Conservation (phyloP, 2,797 vertebrate species). For the Gymnoscopelus braueri region DNA sequence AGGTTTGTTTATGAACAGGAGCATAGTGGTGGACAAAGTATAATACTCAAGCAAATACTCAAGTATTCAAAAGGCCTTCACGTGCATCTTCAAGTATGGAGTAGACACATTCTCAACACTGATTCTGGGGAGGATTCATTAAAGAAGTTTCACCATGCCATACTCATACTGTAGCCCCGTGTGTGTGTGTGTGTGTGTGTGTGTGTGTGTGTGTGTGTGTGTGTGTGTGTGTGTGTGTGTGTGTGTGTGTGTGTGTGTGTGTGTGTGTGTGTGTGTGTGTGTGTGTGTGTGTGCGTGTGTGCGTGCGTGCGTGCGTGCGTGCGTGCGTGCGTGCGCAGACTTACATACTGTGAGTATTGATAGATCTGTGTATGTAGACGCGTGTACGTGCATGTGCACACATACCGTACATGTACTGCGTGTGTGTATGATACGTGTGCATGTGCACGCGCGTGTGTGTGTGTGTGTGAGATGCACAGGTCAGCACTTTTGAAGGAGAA, state of each 20-base stretch:
- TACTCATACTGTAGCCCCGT: slow-evolving; percentile 2
- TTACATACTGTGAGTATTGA: background rate
- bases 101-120: slow-evolving; percentile 60
- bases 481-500: slow-evolving; percentile 78
- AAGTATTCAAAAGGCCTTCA: too few species aligned
- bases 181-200: too few species aligned
- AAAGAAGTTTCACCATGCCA: slow-evolving; percentile 7
- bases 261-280: slow-evolving; percentile 1
- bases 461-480: slow-evolving; percentile 20
- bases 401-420: background rate
- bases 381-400: background rate
- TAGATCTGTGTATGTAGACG: background rate
- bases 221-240: background rate
- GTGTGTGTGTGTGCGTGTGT: slow-evolving; percentile 27
- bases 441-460: background rate
- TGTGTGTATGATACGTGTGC: background rate
- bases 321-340: background rate
- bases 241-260: slow-evolving; percentile 26
- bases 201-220: too few species aligned
- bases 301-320: background rate
- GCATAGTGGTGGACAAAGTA: too few species aligned
- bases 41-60: too few species aligned
- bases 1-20: too few species aligned
- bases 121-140: slow-evolving; percentile 31
- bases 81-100: background rate